These are phyloP conservation scores for Atta texana DNA, from an alignment of 1,140 invertebrate species.

Conservation along the genomic window DNA sequence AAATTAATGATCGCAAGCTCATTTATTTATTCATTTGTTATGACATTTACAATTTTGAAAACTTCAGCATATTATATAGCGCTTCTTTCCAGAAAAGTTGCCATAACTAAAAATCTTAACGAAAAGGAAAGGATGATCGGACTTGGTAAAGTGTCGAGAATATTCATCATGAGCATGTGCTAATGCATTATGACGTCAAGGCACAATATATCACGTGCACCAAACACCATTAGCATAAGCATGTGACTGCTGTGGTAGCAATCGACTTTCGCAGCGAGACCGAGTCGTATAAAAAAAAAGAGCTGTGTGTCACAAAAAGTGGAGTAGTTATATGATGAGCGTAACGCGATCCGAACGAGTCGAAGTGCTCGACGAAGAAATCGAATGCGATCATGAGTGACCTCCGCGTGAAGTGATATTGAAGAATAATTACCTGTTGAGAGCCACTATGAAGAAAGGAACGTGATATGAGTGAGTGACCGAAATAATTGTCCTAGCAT, in stretches of 20 bases:
- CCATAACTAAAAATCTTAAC: conserved; percentile 23
- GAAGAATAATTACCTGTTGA: conserved; percentile 8
- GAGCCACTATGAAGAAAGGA: conserved; percentile 13
- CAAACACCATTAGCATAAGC: conserved; percentile 74
- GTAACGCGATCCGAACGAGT: neutral
- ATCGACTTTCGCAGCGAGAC: conserved; percentile 9
- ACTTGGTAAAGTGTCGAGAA: conserved; percentile 31
- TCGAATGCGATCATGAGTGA: conserved; percentile 12
- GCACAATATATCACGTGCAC: conserved; percentile 63
- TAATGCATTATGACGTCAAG: conserved; percentile 75
- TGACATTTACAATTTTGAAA: neutral
- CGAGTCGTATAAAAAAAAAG: conserved; percentile 8
- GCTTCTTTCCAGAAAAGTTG: neutral
- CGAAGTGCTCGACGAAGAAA: neutral
- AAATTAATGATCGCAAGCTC: neutral
- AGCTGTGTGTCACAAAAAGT: conserved; percentile 31
- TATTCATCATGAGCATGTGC: conserved; percentile 64
- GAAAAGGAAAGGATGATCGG: conserved; percentile 8
- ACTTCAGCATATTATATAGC: neutral
- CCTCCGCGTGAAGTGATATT: neutral
- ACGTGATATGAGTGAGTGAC: neutral
- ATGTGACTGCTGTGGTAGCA: conserved; percentile 71
- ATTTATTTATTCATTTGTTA: neutral
- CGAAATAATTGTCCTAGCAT: neutral
- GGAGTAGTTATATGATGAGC: conserved; percentile 11